Conservation (phyloP, 2,888 invertebrate genomes). For the Dynastes hyllus region DNA sequence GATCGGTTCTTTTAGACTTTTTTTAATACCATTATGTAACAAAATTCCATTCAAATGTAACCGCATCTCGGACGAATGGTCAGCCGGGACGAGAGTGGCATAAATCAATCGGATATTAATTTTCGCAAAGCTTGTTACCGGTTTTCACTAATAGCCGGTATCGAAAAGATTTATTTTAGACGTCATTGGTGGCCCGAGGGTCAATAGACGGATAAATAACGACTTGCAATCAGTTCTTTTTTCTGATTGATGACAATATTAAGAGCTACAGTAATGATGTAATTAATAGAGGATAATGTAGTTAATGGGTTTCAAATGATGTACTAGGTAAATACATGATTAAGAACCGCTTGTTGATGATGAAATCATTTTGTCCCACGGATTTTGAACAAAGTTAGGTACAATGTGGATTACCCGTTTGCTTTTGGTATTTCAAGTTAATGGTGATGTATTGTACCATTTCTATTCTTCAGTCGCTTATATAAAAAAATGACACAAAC, state of each 20-base stretch:
- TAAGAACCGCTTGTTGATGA: background rate
- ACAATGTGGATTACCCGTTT: no score
- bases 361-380: background rate
- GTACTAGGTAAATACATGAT: background rate
- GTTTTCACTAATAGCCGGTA: constrained; percentile 29
- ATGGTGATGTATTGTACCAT: no score
- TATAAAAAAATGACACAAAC: no score
- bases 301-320: background rate
- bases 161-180: constrained; percentile 30
- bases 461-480: no score
- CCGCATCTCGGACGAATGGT: background rate
- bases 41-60: constrained; percentile 34
- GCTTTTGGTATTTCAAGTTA: no score
- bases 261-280: background rate
- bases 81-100: background rate
- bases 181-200: background rate
- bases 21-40: constrained; percentile 33
- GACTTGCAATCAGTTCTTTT: background rate
- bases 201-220: constrained; percentile 34
- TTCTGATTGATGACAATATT: constrained; percentile 22
- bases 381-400: no score
- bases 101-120: constrained; percentile 40
- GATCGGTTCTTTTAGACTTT: constrained; percentile 21
- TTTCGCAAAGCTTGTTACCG: constrained; percentile 31
- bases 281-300: background rate